Evolutionary conservation across 2,888 invertebrate species (phyloP).

Genomic region (Dolomedes plantarius): DNA sequence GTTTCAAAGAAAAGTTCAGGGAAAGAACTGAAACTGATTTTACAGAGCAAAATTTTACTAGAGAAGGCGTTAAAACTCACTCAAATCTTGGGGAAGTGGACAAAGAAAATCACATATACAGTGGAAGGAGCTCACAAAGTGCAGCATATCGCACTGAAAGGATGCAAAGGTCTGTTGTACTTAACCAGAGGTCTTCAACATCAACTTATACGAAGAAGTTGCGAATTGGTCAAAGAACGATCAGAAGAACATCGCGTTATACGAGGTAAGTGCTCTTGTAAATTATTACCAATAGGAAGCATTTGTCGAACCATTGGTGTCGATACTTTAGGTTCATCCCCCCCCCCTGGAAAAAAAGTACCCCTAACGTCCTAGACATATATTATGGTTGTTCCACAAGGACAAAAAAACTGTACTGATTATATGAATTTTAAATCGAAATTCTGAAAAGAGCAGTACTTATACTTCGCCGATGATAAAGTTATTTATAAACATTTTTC

Average conservation of each 20-base stretch:
- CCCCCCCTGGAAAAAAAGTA: too few relatives aligned
- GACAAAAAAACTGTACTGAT: too few relatives aligned
- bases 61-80: background rate
- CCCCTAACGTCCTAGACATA: too few relatives aligned
- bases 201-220: slow-evolving; percentile 40
- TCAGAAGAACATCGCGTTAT: slow-evolving; percentile 42
- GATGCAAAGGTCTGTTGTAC: slow-evolving; percentile 22
- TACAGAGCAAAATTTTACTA: slow-evolving; percentile 5
- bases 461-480: too few relatives aligned
- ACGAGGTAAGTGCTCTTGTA: slow-evolving; percentile 45
- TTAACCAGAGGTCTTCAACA: slow-evolving; percentile 34
- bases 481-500: too few relatives aligned
- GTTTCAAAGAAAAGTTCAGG: background rate
- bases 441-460: too few relatives aligned
- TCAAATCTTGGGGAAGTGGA: slow-evolving; percentile 28
- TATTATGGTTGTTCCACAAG: too few relatives aligned
- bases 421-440: too few relatives aligned
- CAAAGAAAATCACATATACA: slow-evolving; percentile 42
- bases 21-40: background rate
- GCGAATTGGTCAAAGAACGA: slow-evolving; percentile 46
- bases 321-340: too few relatives aligned
- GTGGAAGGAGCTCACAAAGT: slow-evolving; percentile 46
- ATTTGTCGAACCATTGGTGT: too few relatives aligned
- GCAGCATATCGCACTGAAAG: slow-evolving; percentile 33
- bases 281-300: too few relatives aligned